Conservation (phyloP, 2,888 invertebrate genomes). For the Uropetala carovei region DNA sequence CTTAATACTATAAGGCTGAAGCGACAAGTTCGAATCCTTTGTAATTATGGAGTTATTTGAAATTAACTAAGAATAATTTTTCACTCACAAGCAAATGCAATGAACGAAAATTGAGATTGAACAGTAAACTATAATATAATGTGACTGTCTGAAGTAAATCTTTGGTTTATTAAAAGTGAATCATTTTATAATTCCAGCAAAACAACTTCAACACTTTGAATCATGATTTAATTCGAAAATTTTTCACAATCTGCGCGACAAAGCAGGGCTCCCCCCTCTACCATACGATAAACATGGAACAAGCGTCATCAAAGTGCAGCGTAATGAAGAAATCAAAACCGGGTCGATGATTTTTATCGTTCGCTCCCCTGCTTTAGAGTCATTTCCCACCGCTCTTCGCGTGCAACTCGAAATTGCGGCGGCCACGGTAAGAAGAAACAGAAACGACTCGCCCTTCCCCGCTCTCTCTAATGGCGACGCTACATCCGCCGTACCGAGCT, state of each 20-base stretch:
- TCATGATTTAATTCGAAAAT: not conserved
- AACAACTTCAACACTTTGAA: too few relatives aligned
- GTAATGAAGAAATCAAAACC: slow-evolving; percentile 24
- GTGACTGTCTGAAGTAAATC: too few relatives aligned
- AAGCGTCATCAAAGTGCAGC: not conserved
- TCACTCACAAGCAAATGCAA: too few relatives aligned
- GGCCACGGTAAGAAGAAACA: not conserved
- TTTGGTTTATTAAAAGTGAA: too few relatives aligned
- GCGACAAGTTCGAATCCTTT: too few relatives aligned
- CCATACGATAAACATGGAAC: not conserved
- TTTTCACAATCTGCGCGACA: not conserved
- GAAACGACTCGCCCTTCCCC: not conserved
- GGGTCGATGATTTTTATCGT: not conserved
- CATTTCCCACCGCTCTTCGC: not conserved
- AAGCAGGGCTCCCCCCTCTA: not conserved
- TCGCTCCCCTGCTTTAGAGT: not conserved
- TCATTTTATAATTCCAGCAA: too few relatives aligned
- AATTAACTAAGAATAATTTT: too few relatives aligned
- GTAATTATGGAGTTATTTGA: too few relatives aligned
- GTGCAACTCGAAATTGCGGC: not conserved
- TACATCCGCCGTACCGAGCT: slow-evolving; percentile 20
- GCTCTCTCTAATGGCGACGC: not conserved
- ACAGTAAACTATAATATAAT: too few relatives aligned
- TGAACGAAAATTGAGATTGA: too few relatives aligned
- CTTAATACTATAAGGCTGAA: too few relatives aligned